Evolutionary conservation across 2,888 invertebrate species (phyloP).

Genomic region (Lypha dubia): DNA sequence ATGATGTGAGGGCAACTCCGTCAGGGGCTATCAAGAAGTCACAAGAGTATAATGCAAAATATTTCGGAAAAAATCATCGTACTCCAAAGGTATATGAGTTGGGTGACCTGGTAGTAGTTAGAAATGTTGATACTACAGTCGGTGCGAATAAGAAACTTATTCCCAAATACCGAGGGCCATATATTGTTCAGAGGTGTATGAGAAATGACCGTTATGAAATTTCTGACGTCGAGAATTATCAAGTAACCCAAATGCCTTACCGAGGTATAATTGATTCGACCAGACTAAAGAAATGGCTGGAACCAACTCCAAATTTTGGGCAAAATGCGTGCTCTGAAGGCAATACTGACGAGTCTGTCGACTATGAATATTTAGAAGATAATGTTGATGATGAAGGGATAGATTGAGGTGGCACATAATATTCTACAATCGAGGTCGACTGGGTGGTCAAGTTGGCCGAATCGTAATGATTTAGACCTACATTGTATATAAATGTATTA

Average conservation of each 20-base stretch:
- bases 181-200: too few species aligned
- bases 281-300: too few species aligned
- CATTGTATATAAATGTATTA: too few species aligned
- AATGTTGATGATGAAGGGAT: not conserved
- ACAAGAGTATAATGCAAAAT: not conserved
- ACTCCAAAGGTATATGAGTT: not conserved
- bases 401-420: not conserved
- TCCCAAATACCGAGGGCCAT: too few species aligned
- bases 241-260: too few species aligned
- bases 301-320: not conserved
- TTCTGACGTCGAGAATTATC: too few species aligned
- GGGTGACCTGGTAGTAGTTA: not conserved
- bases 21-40: too few species aligned
- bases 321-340: too few species aligned
- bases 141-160: not conserved
- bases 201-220: too few species aligned
- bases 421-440: not conserved
- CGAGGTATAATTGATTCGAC: too few species aligned
- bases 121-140: not conserved
- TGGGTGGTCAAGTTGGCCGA: not conserved
- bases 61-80: not conserved
- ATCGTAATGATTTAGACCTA: too few species aligned
- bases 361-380: not conserved
- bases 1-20: too few species aligned
- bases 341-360: not conserved